phyloP scores from a whole-genome alignment of 2,113 vertebrate genomes.

The Oophaga pumilio region DNA sequence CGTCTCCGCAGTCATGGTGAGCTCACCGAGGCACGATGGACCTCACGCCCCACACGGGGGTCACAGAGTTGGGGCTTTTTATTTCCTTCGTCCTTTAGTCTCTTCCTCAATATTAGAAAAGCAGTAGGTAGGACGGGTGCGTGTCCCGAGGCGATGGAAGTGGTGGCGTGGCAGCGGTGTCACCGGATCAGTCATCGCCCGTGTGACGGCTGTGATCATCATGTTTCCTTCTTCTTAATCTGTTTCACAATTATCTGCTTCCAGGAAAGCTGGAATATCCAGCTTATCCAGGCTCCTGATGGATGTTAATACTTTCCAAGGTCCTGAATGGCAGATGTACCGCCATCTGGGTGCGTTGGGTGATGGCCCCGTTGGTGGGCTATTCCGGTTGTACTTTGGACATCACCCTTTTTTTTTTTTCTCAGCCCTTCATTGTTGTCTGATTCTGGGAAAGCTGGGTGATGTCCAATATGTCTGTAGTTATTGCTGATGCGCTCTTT shows the following conservation, averaged over 20 bases:
- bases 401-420: not conserved
- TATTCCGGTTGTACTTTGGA: too few species aligned
- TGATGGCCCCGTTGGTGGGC: too few species aligned
- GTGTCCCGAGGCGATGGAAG: not conserved
- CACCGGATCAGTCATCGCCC: not conserved
- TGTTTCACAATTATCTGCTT: too few species aligned
- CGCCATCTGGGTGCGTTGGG: too few species aligned
- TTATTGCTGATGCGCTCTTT: too few species aligned
- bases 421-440: not conserved
- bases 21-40: not conserved
- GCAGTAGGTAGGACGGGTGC: not conserved
- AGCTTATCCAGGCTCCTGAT: too few species aligned
- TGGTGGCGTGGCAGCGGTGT: not conserved
- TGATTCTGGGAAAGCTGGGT: not conserved
- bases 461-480: too few species aligned
- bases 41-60: not conserved
- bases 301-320: too few species aligned
- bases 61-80: not conserved
- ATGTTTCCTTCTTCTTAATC: too few species aligned
- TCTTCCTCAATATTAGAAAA: not conserved
- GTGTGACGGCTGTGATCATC: not conserved
- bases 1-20: not conserved
- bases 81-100: too few species aligned
- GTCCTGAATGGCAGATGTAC: too few species aligned
- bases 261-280: too few species aligned